Conservation (phyloP, 1,140 invertebrate species). For the Drosophila pachea region DNA sequence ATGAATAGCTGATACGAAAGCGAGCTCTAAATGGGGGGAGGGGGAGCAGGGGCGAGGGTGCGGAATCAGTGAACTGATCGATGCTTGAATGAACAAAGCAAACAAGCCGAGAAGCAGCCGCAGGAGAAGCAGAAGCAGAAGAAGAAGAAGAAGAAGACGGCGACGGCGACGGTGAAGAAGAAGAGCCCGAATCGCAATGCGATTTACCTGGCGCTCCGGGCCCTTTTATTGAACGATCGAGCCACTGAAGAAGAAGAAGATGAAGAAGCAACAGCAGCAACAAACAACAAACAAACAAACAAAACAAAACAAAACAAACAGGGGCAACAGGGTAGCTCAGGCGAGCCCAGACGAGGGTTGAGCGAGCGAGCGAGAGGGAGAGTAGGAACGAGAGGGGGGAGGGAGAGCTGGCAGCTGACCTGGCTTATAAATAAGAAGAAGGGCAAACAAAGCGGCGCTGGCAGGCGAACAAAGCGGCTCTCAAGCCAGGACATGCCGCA, state of each 20-base stretch:
- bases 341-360: constrained; percentile 34
- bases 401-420: constrained; percentile 31
- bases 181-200: constrained; percentile 36
- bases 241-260: constrained; percentile 15
- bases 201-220: constrained; percentile 70
- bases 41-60: background rate
- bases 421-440: constrained; percentile 27
- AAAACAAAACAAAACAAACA: constrained; percentile 36
- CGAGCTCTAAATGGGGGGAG: constrained; percentile 7
- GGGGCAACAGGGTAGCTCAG: constrained; percentile 40
- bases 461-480: constrained; percentile 35
- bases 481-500: constrained; percentile 34
- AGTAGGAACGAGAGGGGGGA: background rate
- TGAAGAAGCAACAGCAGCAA: constrained; percentile 2
- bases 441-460: constrained; percentile 38
- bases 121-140: background rate
- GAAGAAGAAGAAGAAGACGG: constrained; percentile 14
- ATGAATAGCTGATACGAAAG: constrained; percentile 57
- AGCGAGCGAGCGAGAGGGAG: constrained; percentile 17
- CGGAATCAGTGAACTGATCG: constrained; percentile 24
- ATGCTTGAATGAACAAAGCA: constrained; percentile 51
- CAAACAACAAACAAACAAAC: constrained; percentile 34
- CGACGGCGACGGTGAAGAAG: constrained; percentile 5
- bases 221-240: constrained; percentile 57
- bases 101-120: constrained; percentile 27